A percentile compares a stretch with the other conserved stretches of the same genome.
Evolutionary conservation across 2,888 invertebrate species (phyloP).

Genomic region (Pelosia muscerda): DNA sequence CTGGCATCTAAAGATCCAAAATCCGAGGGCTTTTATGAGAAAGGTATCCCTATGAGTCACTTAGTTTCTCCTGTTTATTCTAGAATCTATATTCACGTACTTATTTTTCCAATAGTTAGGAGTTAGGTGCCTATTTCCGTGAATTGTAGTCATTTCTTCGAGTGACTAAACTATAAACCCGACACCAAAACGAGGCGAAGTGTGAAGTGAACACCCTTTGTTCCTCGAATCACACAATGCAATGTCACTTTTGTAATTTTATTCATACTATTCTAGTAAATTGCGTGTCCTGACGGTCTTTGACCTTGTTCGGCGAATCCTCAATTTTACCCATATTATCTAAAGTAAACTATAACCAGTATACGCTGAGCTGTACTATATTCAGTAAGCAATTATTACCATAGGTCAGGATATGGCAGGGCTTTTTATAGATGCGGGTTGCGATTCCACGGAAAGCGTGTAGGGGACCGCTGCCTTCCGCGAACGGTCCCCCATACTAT

Average conservation of each 20-base stretch:
- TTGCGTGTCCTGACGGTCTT: slow-evolving; percentile 49
- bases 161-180: not conserved
- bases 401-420: slow-evolving; percentile 46
- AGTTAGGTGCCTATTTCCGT: not conserved
- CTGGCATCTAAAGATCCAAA: too few relatives aligned
- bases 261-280: slow-evolving; percentile 44
- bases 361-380: slow-evolving; percentile 35
- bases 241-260: slow-evolving; percentile 25
- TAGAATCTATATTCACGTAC: not conserved
- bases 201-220: slow-evolving; percentile 5
- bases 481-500: slow-evolving; percentile 50
- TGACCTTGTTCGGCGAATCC: slow-evolving; percentile 53
- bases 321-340: slow-evolving; percentile 43
- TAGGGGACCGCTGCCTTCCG: slow-evolving; percentile 50
- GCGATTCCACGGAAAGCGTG: slow-evolving; percentile 50
- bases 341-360: slow-evolving; percentile 35
- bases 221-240: slow-evolving; percentile 13
- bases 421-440: slow-evolving; percentile 47
- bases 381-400: slow-evolving; percentile 32
- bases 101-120: not conserved
- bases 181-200: slow-evolving; percentile 3
- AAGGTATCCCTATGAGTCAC: not conserved
- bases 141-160: not conserved
- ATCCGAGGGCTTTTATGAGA: too few relatives aligned
- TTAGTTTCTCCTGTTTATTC: not conserved